These are phyloP conservation scores for Syncerus caffer DNA, from an alignment of 2,797 vertebrate genomes.

Conservation along the genomic window DNA sequence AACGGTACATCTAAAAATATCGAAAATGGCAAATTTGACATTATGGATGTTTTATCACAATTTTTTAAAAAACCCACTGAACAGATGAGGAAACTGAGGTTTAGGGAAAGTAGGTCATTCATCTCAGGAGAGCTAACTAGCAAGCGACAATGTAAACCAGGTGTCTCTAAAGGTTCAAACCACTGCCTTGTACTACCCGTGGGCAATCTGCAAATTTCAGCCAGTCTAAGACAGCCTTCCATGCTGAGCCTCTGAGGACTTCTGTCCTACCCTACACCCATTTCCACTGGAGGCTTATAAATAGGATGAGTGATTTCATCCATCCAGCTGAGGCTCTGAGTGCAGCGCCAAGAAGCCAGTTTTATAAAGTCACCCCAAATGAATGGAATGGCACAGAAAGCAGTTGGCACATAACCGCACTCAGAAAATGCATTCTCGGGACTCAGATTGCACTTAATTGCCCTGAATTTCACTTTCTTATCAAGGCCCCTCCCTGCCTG, in stretches of 20 bases:
- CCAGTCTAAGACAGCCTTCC: background rate
- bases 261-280: background rate
- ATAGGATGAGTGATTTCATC: background rate
- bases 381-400: conserved; percentile 80
- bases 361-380: conserved; percentile 76
- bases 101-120: background rate
- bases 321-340: conserved; percentile 41
- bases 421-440: conserved; percentile 75
- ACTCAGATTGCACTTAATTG: conserved; percentile 80
- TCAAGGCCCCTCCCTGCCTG: conserved; percentile 78
- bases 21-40: background rate
- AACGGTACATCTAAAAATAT: background rate
- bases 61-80: background rate
- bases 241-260: background rate
- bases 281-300: background rate
- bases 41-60: background rate
- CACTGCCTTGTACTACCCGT: background rate
- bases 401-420: conserved; percentile 74
- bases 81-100: background rate
- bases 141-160: accelerated
- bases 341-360: conserved; percentile 63
- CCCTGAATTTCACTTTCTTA: conserved; percentile 80
- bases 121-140: background rate
- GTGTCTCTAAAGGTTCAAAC: background rate
- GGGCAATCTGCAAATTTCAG: background rate